These are phyloP conservation scores for Deilephila porcellus DNA, from an alignment of 2,888 invertebrate genomes.

Conservation along the genomic window DNA sequence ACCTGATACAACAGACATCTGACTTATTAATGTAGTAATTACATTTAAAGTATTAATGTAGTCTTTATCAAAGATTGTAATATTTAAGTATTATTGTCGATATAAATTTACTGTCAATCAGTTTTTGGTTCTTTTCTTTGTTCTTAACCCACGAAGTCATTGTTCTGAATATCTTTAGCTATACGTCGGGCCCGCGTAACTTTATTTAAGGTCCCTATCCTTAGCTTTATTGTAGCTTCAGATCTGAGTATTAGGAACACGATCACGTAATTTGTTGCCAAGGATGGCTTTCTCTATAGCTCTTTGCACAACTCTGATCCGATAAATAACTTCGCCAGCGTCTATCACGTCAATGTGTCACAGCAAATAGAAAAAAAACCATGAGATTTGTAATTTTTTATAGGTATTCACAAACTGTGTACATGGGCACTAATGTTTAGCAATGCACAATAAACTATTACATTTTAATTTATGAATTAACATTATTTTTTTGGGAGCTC, in stretches of 20 bases:
- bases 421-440: no score
- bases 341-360: neutral
- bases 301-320: neutral
- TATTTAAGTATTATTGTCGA: no score
- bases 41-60: no score
- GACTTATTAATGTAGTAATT: no score
- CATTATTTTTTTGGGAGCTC: no score
- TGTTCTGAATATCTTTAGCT: neutral
- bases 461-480: no score
- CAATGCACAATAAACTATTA: no score
- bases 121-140: neutral
- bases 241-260: neutral
- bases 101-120: no score
- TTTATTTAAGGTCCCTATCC: slow-evolving; percentile 3
- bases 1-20: no score
- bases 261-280: slow-evolving; percentile 6
- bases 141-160: neutral
- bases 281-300: slow-evolving; percentile 1
- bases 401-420: no score
- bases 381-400: no score
- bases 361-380: neutral
- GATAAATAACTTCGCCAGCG: neutral
- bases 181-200: neutral
- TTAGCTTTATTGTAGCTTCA: slow-evolving; percentile 6
- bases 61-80: no score